Base-by-base conservation (phyloP, 2,797 vertebrate genomes). In the Lacerta agilis region DNA sequence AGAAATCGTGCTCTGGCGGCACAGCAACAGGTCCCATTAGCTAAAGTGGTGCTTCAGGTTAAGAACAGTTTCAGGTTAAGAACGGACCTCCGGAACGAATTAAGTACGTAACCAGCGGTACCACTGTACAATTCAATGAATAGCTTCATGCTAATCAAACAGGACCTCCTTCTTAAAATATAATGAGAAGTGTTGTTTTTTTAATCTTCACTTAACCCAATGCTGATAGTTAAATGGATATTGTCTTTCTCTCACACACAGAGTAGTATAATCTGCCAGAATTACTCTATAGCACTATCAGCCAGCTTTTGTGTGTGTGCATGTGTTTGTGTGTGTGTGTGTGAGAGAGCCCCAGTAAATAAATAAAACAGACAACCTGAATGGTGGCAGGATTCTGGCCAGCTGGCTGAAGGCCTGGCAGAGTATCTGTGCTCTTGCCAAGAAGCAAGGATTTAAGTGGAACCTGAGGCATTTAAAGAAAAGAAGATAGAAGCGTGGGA, bases 381-480 rank as follows among this genome's bases (percentile, higher is more conserved):
- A 92, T 66, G 81, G 87, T 78, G 90, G 92, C 92, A 95, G 93
- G 94, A 94, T 90, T 85, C 81, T 0, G 92, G 95, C 96, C 95
- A 97, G 95, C 93, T 96, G 96, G 93, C 95, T 90, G 86, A 88
- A 85, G 94, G 85, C 91, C 93, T 95, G 95, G 94, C 96, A 95
- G 41, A 94, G 91, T 71, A 87, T 79, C 94, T 95, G 91, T 93
- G 82, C 23, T 66, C 64, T 41, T 90, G 95, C 95, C 95, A 96
- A 93, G 85, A 94, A 86, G 71, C 89, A 95, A 89, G 45, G 89
- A 93, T 94, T 94, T 94, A 94, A 94, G 89, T 1, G 9, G 13
- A 90, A 71, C n/a, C 78, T 69, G 83, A 78, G 67, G 90, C 58
- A 86, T 92, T 95, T 92, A 92, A 92, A 95, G 87, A 88, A 93